Evolutionary conservation across 1,140 invertebrate genomes (phyloP), one percentile per base, ranked within the genome.

Genomic region (Spodoptera frugiperda): DNA sequence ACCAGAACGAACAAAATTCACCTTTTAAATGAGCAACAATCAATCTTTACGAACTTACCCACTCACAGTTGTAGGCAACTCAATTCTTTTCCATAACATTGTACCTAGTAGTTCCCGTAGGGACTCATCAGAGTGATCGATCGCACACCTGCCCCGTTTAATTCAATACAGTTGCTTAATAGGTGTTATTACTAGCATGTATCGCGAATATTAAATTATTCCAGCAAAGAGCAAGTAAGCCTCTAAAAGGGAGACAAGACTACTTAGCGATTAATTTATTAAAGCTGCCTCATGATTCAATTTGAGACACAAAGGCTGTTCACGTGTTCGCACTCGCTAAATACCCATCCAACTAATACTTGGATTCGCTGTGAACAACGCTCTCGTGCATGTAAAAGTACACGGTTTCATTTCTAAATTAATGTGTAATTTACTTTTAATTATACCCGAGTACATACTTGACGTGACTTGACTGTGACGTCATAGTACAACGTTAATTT

Each of bases 281-380:
- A 81, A 78, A 80, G 76, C 80, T 78, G 68, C 77, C 81, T 84
- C 79, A 68, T 84, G 79, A 84, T 84, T 84, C 81, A 81, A 84
- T 84, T 84, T 82, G 68, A 53, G 53, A 67, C 78, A 84, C 78
- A 82, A 81, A 82, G 78, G 82, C 30, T 53, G 70, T 73, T 49
- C 54, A 67, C 39, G 44, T 65, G 63, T 65, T 59, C 61, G 17
- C 19, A 21, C 19, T 21, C 44, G 12, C 63, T 67, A 67, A 67
- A 67, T 25, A 67, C 63, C 44, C 17, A 33, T 44, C 14, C 15
- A 15, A 25, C 48, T 68, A 33, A 68, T 39, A 39, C 68, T 11
- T 11, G 17, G 33, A 48, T 14, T 12, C 25, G 21, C 51, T 46
- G 53, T n/a, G 25, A 72, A 68, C 19, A 51, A 11, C 25, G 25